These are phyloP conservation scores for Spermophilus dauricus DNA, from an alignment of 2,113 vertebrate genomes.

Conservation along the genomic window DNA sequence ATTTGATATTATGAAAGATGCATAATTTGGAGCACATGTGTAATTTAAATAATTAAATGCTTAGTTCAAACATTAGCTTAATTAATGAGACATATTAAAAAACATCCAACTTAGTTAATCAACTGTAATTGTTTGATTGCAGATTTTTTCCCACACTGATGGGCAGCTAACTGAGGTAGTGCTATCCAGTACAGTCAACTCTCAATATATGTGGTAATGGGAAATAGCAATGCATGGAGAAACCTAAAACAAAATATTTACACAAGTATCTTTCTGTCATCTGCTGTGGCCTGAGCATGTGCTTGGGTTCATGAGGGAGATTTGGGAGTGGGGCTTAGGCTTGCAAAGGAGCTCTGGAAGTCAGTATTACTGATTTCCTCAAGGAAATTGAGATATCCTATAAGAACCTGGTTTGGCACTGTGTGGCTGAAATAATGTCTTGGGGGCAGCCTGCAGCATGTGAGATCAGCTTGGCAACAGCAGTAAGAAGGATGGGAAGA, in stretches of 20 bases:
- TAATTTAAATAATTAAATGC: slow-evolving; percentile 54
- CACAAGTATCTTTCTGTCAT: slow-evolving; percentile 25
- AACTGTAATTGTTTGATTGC: slow-evolving; percentile 52
- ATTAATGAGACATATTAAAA: neutral
- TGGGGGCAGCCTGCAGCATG: slow-evolving; percentile 17
- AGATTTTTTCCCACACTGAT: slow-evolving; percentile 47
- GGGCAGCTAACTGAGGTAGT: slow-evolving; percentile 58
- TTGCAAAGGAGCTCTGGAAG: slow-evolving; percentile 34
- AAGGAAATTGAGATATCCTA: neutral
- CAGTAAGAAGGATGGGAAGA: neutral
- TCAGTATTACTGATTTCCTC: neutral
- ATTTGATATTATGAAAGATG: slow-evolving; percentile 49
- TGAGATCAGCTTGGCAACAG: slow-evolving; percentile 18
- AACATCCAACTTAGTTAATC: slow-evolving; percentile 53
- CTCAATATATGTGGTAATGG: slow-evolving; percentile 50
- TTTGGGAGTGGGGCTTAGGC: slow-evolving; percentile 40
- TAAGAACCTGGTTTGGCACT: slow-evolving; percentile 34
- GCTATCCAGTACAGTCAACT: slow-evolving; percentile 43
- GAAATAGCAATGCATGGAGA: slow-evolving; percentile 30
- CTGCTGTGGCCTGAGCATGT: slow-evolving; percentile 55
- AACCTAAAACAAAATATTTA: slow-evolving; percentile 44
- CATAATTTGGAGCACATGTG: slow-evolving; percentile 43
- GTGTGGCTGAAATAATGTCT: neutral
- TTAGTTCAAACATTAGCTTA: slow-evolving; percentile 57
- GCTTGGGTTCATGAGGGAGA: slow-evolving; percentile 54